Base-by-base conservation (phyloP, 2,888 invertebrate species). In the Proisotoma minuta region DNA sequence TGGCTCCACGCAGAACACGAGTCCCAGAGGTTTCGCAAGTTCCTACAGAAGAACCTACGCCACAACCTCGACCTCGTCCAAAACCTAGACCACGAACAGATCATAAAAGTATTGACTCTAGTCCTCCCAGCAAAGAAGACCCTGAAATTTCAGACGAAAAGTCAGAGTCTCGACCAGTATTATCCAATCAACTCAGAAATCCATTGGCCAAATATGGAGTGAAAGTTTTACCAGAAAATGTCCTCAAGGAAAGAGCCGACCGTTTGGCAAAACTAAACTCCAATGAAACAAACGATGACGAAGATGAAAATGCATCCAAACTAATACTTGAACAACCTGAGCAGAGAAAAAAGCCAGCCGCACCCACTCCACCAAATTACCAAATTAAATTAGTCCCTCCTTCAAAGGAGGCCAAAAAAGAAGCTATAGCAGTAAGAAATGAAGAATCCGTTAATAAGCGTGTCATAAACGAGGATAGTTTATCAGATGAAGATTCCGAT, bases 191-290 rank as follows among this genome's bases (percentile, higher is more conserved):
- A 40, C 60, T 66, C 15, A 49, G 58, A 61, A 69, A 67, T 49
- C 69, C 71, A 29, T 50, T 69, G 56, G 57, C 66, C 43, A 69
- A 63, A 58, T 65, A 67, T 50, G 73, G 73, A 54, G 64, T 73
- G n/a, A 71, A 73, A 63, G 72, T 73, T 28, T 63, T 73, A 29
- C 73, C 73, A 2, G 71, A 72, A 39, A 68, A 72, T 59, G 72
- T 68, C 18, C 59, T 69, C 23, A 62, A 65, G 23, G 69, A 68
- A 56, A 47, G 69, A 29, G 59, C 65, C 23, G 66, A 66, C 3
- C 54, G 60, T 29, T 40, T 69, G 47, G 59, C 65, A 48, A 65
- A 59, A 60, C 50, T 51, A n/a, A 43, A 49, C 24, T 57, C 59
- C 2, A 28, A 15, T 18, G 39, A 15, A 18, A 27, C 20, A 52